These are phyloP conservation scores for Percopsis omiscomaycus DNA, from an alignment of 2,797 vertebrate genomes.

Conservation along the genomic window DNA sequence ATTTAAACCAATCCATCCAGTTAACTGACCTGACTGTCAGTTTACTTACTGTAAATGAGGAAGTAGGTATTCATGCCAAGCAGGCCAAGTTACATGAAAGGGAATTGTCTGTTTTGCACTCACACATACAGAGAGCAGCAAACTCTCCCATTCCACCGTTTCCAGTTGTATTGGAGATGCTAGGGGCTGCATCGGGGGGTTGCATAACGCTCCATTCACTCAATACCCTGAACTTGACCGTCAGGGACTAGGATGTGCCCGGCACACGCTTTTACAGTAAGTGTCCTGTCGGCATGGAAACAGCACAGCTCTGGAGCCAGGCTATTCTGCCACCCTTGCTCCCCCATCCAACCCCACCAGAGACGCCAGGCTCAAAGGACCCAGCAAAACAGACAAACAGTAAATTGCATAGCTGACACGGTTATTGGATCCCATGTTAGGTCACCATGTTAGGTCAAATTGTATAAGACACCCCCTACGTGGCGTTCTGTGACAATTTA, in stretches of 20 bases:
- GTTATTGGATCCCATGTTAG: slow-evolving; percentile 24
- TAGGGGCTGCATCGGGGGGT: background rate
- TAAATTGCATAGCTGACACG: slow-evolving; percentile 13
- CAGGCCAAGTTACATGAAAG: slow-evolving; percentile 25
- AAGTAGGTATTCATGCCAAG: slow-evolving; percentile 34
- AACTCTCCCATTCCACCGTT: slow-evolving; percentile 64
- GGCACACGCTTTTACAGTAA: slow-evolving; percentile 1
- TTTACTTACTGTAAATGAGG: slow-evolving; percentile 39
- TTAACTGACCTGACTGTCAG: slow-evolving; percentile 36
- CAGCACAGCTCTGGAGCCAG: slow-evolving; percentile 15
- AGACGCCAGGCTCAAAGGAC: background rate
- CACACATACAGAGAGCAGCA: slow-evolving; percentile 23
- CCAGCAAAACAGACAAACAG: slow-evolving; percentile 1
- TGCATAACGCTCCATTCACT: slow-evolving; percentile 57
- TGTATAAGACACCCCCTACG: too few relatives aligned
- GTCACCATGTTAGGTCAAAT: slow-evolving; percentile 9
- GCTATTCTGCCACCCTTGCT: slow-evolving; percentile 10
- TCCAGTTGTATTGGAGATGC: slow-evolving; percentile 32
- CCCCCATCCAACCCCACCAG: background rate
- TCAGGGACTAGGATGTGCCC: slow-evolving; percentile 19
- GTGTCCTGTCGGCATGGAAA: slow-evolving; percentile 35
- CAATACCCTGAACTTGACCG: slow-evolving; percentile 36
- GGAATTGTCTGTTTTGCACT: slow-evolving; percentile 37
- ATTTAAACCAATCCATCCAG: too few relatives aligned
- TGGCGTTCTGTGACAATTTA: slow-evolving; percentile 5